A percentile compares a stretch with the other conserved stretches of the same genome.
Evolutionary conservation across 37 sponge, comb jelly and placozoan species (phyloP).

Genomic region (Ianthella basta): DNA sequence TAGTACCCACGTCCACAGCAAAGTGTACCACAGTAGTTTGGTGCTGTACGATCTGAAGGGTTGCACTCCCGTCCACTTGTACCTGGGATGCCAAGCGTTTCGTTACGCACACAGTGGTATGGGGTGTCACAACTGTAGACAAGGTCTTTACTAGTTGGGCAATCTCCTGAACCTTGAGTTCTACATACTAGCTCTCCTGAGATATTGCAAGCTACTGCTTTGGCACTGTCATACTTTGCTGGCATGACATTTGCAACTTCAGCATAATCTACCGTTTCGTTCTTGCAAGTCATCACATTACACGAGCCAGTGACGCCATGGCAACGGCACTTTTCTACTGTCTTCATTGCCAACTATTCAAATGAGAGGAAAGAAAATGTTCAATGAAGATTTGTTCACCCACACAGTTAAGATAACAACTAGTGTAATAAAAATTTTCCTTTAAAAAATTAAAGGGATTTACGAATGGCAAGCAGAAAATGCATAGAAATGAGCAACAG

Average conservation of each 20-base stretch:
- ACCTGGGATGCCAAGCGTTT: neutral
- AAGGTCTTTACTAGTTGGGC: neutral
- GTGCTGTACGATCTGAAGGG: neutral
- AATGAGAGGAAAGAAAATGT: no score
- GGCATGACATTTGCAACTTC: neutral
- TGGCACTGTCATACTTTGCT: neutral
- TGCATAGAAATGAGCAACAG: no score
- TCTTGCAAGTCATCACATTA: constrained; percentile 5
- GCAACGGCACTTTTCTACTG: neutral
- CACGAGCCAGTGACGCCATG: neutral
- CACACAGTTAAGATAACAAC: no score
- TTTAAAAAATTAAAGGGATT: no score
- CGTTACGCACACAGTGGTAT: neutral
- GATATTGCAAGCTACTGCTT: neutral
- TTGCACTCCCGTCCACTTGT: neutral
- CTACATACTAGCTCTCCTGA: neutral
- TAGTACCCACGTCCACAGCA: constrained; percentile 9
- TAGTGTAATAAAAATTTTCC: no score
- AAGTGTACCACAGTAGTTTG: neutral
- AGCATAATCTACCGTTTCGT: neutral
- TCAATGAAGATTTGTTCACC: no score
- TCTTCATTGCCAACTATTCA: neutral
- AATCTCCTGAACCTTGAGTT: neutral
- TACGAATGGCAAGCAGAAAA: no score
- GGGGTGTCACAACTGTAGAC: neutral